Evolutionary conservation across 2,797 vertebrate species (phyloP).

Genomic region (Pangasius larnaudii): DNA sequence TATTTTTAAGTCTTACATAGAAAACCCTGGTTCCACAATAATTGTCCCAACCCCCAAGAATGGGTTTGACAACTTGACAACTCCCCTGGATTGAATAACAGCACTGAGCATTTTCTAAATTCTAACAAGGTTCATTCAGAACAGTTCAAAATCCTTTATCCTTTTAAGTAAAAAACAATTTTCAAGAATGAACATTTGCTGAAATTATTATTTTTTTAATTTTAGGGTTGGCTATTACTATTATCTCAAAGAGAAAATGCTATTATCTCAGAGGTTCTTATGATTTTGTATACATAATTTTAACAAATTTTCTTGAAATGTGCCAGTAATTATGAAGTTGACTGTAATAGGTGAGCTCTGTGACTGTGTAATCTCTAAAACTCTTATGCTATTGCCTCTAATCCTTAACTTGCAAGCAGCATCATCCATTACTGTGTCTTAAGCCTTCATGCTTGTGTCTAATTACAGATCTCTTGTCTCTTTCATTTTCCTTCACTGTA

Average conservation of each 20-base stretch:
- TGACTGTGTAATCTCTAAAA: slow-evolving; percentile 29
- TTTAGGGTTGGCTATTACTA: neutral
- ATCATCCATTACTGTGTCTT: slow-evolving; percentile 53
- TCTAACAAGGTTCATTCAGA: neutral
- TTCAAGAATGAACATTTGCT: neutral
- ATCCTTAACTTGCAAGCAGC: slow-evolving; percentile 59
- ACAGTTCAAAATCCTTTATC: neutral
- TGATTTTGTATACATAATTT: neutral
- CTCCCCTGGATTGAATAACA: neutral
- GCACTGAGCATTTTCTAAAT: neutral
- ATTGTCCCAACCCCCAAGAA: neutral
- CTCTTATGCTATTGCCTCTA: slow-evolving; percentile 53
- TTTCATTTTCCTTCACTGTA: slow-evolving; percentile 63
- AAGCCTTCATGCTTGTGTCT: slow-evolving; percentile 63
- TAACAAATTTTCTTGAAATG: neutral
- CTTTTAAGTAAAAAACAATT: neutral
- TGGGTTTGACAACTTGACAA: neutral
- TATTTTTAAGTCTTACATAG: neutral
- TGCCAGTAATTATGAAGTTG: neutral
- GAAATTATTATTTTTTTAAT: neutral
- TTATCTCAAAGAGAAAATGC: neutral
- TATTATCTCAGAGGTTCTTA: neutral
- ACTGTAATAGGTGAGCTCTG: neutral
- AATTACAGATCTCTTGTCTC: slow-evolving; percentile 68
- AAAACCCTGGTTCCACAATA: neutral